Conservation (phyloP, 92 coral and sea anemone genomes). For the Galaxea fascicularis region DNA sequence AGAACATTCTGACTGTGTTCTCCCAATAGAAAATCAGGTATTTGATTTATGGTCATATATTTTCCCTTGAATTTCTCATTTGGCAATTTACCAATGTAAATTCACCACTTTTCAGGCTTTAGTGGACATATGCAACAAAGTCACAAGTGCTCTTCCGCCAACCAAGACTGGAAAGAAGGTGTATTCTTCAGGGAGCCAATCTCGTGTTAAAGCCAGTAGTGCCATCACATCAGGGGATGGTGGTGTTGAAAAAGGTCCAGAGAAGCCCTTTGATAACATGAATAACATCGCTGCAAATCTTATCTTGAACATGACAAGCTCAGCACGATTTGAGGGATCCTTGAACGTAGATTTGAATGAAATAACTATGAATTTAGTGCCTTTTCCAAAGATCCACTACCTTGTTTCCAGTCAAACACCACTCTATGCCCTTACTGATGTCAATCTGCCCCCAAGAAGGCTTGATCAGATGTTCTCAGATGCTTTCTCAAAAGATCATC, state of each 20-base stretch:
- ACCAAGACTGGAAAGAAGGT: constrained; percentile 91
- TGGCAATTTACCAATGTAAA: not conserved
- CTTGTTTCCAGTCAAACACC: constrained; percentile 97
- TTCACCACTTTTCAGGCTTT: constrained; percentile 73
- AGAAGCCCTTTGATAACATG: constrained; percentile 97
- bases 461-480: constrained; percentile 97
- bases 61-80: not conserved
- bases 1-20: constrained; percentile 91
- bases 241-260: constrained; percentile 82
- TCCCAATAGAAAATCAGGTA: constrained; percentile 97
- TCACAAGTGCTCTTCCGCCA: constrained; percentile 90
- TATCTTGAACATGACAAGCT: constrained; percentile 96
- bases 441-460: constrained; percentile 86
- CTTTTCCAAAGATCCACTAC: constrained; percentile 97
- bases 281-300: constrained; percentile 98
- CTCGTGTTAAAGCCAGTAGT: constrained; percentile 81
- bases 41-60: not conserved
- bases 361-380: constrained; percentile 98
- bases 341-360: constrained; percentile 97
- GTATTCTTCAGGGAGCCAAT: constrained; percentile 58
- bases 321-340: constrained; percentile 98
- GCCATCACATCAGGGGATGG: constrained; percentile 94
- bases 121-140: constrained; percentile 94
- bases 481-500: constrained; percentile 95
- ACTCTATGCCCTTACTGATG: constrained; percentile 87